Evolutionary conservation across 2,888 invertebrate species (phyloP), one percentile per base, ranked within the genome.

Genomic region (Pammene aurita): DNA sequence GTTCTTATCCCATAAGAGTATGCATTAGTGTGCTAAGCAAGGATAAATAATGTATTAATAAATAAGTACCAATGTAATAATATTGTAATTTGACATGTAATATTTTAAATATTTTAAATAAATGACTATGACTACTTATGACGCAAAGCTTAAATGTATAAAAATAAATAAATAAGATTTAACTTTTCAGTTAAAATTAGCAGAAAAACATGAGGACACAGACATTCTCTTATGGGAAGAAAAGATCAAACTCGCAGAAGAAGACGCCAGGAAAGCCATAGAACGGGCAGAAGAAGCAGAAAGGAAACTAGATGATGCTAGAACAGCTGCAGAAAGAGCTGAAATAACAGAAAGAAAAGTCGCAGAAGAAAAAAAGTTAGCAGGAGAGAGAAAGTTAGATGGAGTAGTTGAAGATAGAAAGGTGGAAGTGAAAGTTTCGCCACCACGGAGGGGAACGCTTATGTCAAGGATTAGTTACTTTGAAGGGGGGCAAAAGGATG

Each of bases 161-260:
- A 38, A 9, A 9, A 1, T 42, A 42, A 42, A 42, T 42, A 42
- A 13, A 9, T 42, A 42, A 38, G 1, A 9, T 52, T 52, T 52
- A 52, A 26, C 46, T 66, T 75, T 64, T 34, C 84, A 92, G 89
- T 76, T 93, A 5, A 94, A 95, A 82, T 76, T 95, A 58, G 94
- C 95, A 58, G 95, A 95, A 73, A 93, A 94, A 73, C 94, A 95
- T 74, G 93, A 94, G 72, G 95, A 95, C 76, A 94, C 94, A 0
- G 95, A 95, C 78, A 93, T 95, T 13, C 94, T 96, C 34, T 83
- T 95, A 0, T 93, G 95, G 78, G 95, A 96, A 75, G 96, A 96
- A 82, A 95, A 95, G 76, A 90, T 96, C 44, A 94, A 93, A 78
- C 82, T 95, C 0, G 95, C 94, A 0, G 96, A 96, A 79, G 94